Conservation (phyloP, 2,888 invertebrate genomes). For the Coelopa pilipes region DNA sequence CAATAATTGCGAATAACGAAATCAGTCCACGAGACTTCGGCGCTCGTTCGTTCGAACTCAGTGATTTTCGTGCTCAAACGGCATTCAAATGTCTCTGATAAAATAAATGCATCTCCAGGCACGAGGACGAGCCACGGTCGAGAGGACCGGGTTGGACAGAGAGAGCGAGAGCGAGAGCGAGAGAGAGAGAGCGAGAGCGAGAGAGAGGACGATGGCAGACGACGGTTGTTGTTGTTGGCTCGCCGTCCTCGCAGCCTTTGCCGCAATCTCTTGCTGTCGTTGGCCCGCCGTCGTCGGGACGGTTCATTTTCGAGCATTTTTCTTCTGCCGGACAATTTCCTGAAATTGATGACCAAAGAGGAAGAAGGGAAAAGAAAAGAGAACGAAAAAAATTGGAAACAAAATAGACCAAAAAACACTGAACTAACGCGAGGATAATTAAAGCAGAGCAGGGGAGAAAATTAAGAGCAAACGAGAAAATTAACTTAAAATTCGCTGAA, state of each 20-base stretch:
- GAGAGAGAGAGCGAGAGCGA: not conserved
- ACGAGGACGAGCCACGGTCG: too few relatives aligned
- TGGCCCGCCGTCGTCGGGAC: not conserved
- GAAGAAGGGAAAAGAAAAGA: not conserved
- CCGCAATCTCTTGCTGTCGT: not conserved
- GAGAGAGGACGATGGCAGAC: too few relatives aligned
- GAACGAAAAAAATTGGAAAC: not conserved
- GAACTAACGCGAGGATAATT: not conserved
- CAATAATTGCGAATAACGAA: too few relatives aligned
- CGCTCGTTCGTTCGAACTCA: too few relatives aligned
- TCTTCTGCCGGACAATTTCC: not conserved
- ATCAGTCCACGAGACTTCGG: too few relatives aligned
- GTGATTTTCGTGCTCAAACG: too few relatives aligned
- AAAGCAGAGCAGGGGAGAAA: not conserved
- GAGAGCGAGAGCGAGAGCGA: not conserved
- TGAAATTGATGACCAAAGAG: not conserved
- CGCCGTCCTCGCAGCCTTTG: not conserved
- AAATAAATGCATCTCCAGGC: too few relatives aligned
- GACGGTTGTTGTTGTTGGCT: not conserved
- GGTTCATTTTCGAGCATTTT: not conserved
- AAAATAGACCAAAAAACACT: not conserved
- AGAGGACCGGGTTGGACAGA: too few relatives aligned
- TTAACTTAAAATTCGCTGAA: not conserved
- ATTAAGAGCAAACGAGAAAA: slow-evolving; percentile 7
- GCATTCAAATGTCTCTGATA: too few relatives aligned